These are phyloP conservation scores for Eutrigla gurnardus DNA, from an alignment of 2,797 vertebrate species.

Conservation along the genomic window DNA sequence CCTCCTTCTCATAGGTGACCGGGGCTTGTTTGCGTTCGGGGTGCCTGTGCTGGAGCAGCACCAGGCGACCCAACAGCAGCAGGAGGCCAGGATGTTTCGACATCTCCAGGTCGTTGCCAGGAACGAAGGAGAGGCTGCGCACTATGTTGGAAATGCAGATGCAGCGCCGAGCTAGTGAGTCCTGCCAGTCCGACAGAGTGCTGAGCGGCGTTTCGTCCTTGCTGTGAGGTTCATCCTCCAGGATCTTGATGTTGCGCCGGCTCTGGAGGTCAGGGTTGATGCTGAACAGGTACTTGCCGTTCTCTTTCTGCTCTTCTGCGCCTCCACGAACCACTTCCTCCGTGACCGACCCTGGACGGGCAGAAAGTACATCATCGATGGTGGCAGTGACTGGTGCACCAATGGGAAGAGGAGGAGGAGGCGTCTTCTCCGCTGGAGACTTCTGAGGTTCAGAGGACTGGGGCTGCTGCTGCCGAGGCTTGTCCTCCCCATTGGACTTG, in stretches of 20 bases:
- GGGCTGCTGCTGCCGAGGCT: conserved; percentile 45
- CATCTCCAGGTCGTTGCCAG: conserved; percentile 97
- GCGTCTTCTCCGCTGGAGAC: conserved; percentile 39
- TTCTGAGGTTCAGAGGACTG: conserved; percentile 60
- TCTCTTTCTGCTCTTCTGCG: conserved; percentile 85
- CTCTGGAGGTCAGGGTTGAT: conserved; percentile 87
- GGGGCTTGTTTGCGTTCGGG: conserved; percentile 96
- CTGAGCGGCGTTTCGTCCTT: conserved; percentile 97
- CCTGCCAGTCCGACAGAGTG: conserved; percentile 96
- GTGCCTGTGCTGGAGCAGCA: conserved; percentile 96
- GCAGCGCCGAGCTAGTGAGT: conserved; percentile 94
- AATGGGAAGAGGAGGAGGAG: conserved; percentile 53
- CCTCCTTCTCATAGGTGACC: conserved; percentile 97
- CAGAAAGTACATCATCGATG: conserved; percentile 91
- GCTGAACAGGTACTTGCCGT: conserved; percentile 90
- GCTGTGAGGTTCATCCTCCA: conserved; percentile 98
- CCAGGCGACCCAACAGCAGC: conserved; percentile 94
- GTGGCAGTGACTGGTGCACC: conserved; percentile 86
- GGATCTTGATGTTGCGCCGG: conserved; percentile 91
- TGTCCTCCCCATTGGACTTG: conserved; percentile 56
- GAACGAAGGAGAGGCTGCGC: conserved; percentile 97
- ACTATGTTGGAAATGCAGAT: conserved; percentile 98
- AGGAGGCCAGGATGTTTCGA: conserved; percentile 97
- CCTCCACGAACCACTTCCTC: conserved; percentile 88
- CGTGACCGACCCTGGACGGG: conserved; percentile 89